Base-by-base conservation (phyloP, 2,888 invertebrate species). In the Eucera pruinosa region DNA sequence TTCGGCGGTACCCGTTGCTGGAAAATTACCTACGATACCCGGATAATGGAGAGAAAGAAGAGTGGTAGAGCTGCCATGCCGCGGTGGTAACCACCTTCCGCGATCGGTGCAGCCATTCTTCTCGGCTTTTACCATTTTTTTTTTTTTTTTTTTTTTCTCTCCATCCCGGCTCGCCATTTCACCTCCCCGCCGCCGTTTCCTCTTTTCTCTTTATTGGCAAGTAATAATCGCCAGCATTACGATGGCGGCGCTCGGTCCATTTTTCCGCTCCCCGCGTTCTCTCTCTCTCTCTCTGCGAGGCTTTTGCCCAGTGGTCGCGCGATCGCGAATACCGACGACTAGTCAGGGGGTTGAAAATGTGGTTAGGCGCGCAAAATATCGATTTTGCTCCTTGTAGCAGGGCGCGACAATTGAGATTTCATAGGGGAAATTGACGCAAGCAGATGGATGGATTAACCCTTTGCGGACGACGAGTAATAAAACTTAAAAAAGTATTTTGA, bases 11-110 rank as follows among this genome's bases (percentile, higher is more conserved):
- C 75, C 77, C 70, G 79, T 70, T 61, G 80, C 70, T 80, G 84
- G 87, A 88, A 86, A 86, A 85, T 86, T 86, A 86, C 78, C 81
- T 77, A 69, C 77, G 84, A 81, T 85, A 72, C 71, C n/a, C 68
- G 74, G 80, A 81, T 84, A 82, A 81, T 70, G 74, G 78, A 60
- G 70, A 76, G 74, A 72, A 69, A 60, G 50, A 61, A 39, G 58
- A 41, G 57, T 0, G 33, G 33, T 18, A 3, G 61, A 36, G 48
- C 25, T 20, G 36, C 2, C 9, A 6, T 18, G 58, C 13, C 45
- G 65, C 15, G 70, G 39, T 45, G 52, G 62, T 62, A 77, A 77
- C 62, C 58, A 52, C 50, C 73, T 71, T 62, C 47, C 65, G 45
- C 79, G 73, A 75, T 81, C 77, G 81, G 67, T 36, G 55, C 57